Conservation (phyloP, 2,797 vertebrate species). For the Gobio occitaniae region DNA sequence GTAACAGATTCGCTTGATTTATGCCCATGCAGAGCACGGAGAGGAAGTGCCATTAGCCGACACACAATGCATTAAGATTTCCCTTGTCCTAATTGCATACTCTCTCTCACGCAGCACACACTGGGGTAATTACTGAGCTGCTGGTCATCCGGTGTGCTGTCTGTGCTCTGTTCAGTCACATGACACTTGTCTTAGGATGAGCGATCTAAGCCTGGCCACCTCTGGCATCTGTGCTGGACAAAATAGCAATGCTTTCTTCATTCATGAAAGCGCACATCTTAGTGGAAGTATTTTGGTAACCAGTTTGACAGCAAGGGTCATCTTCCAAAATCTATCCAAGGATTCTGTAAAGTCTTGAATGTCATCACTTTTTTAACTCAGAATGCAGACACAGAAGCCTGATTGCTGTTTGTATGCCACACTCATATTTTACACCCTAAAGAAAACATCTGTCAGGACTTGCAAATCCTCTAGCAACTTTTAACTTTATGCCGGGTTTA, state of each 20-base stretch:
- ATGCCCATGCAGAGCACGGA: conserved; percentile 41
- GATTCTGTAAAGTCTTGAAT: not conserved
- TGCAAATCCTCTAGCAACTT: not conserved
- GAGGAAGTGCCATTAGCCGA: conserved; percentile 60
- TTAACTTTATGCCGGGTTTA: not conserved
- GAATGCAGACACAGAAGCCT: not conserved
- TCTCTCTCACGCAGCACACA: conserved; percentile 58
- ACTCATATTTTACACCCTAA: not conserved
- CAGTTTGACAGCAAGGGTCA: too few species aligned
- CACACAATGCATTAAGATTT: conserved; percentile 73
- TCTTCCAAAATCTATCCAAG: not conserved
- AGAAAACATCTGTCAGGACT: not conserved
- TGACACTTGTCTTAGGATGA: conserved; percentile 38
- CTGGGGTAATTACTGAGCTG: conserved; percentile 66
- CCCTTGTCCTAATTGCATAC: conserved; percentile 68
- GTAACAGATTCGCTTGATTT: conserved; percentile 46
- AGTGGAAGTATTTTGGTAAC: not conserved
- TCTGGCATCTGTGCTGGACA: conserved; percentile 14
- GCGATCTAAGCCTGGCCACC: conserved; percentile 12
- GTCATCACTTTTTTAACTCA: not conserved
- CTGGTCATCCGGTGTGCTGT: conserved; percentile 61
- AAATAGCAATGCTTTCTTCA: conserved; percentile 27
- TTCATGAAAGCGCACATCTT: not conserved
- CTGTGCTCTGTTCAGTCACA: conserved; percentile 52
- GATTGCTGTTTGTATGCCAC: conserved; percentile 1